phyloP scores from a whole-genome alignment of 2,797 vertebrate species.

The Notoglanidium macrostoma region DNA sequence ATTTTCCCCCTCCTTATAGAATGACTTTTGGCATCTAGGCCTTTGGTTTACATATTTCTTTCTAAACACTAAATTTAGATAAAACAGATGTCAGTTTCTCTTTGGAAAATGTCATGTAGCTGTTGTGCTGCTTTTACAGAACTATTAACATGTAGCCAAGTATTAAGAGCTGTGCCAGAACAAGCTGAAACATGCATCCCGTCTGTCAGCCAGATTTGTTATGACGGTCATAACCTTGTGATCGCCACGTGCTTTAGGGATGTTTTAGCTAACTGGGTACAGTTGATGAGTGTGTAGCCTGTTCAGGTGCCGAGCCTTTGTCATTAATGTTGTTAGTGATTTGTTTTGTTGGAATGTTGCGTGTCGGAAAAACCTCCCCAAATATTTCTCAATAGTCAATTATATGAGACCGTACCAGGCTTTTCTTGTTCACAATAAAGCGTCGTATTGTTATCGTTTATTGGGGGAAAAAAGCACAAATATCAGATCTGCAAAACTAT shows the following conservation, averaged over 20 bases:
- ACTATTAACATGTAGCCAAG: not conserved
- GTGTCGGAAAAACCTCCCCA: not conserved
- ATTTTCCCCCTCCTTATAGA: not conserved
- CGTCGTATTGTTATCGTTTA: not conserved
- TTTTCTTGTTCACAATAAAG: not conserved
- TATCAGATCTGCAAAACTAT: not conserved
- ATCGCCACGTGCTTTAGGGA: slow-evolving; percentile 15
- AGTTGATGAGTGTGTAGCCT: not conserved
- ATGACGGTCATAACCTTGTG: slow-evolving; percentile 31
- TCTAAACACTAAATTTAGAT: not conserved
- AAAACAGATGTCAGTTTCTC: not conserved
- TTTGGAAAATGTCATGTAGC: not conserved
- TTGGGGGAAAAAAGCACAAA: not conserved
- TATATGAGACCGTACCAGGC: not conserved
- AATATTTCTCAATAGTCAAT: not conserved
- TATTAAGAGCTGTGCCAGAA: not conserved
- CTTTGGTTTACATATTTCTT: not conserved
- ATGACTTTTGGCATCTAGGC: not conserved
- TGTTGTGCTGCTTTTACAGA: not conserved
- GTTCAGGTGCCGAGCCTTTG: not conserved
- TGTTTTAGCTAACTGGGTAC: slow-evolving; percentile 22
- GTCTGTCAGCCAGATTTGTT: slow-evolving; percentile 36
- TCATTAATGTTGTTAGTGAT: slow-evolving; percentile 2
- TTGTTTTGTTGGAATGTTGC: not conserved
- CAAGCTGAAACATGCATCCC: slow-evolving; percentile 27